Base-by-base conservation (phyloP, 1,140 invertebrate species). In the Zaprionus gabonicus region DNA sequence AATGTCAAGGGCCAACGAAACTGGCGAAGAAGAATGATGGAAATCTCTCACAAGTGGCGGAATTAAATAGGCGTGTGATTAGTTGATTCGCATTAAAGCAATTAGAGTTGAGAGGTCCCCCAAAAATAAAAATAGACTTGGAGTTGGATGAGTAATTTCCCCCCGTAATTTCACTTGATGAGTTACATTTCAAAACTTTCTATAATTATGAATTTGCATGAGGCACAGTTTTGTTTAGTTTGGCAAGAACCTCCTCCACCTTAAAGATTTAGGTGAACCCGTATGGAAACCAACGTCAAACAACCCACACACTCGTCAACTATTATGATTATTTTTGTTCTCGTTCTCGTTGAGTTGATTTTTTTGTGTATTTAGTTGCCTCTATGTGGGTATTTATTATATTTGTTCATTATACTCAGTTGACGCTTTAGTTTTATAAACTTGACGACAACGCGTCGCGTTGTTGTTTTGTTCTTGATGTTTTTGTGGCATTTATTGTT, bases 361-460 rank as follows among this genome's bases (percentile, higher is more conserved):
- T 46, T 57, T 41, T 49, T 49, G 6, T 3, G 34, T 25, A 67
- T 51, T 41, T 49, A 31, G 70, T 58, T 66, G 64, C 41, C n/a
- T n/a, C n/a, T 46, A 38, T 79, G 84, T 90, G 85, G 85, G 85
- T 65, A 80, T 76, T 73, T 71, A 64, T 64, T 62, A 67, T 62
- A 63, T 62, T 71, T 72, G 15, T 72, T 59, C 38, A 76, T 71
- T 71, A 72, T 71, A 71, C 34, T 41, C 15, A n/a, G 15, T n/a
- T 34, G 31, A 9, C 46, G 49, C 62, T 20, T 41, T n/a, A 41
- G 38, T 55, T 55, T n/a, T 56, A 56, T 25, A 58, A 59, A 76
- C 67, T 56, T 56, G 68, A 51, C 41, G n/a, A 46, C 41, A 46
- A 46, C 41, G 41, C 41, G 6, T 17, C 34, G 59, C 59, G 20